These are phyloP conservation scores for Peromyscus californicus DNA, from an alignment of 2,113 vertebrate species.

Conservation along the genomic window DNA sequence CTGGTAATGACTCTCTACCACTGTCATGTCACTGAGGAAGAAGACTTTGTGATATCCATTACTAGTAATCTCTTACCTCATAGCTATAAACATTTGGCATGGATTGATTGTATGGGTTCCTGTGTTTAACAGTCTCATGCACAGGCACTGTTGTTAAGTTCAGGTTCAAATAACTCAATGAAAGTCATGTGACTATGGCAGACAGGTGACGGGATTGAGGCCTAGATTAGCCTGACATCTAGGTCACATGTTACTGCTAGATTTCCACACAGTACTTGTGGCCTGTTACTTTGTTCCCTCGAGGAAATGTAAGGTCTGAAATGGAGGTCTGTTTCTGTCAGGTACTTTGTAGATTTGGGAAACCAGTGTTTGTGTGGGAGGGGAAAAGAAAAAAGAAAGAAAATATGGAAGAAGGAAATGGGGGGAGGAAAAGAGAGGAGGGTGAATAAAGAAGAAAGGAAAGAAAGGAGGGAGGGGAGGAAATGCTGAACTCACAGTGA, in stretches of 20 bases:
- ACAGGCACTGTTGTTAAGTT: not conserved
- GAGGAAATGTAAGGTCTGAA: not conserved
- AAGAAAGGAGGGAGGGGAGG: no score
- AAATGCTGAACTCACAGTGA: not conserved
- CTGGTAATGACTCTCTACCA: not conserved
- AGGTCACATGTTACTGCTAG: not conserved
- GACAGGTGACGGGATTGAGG: not conserved
- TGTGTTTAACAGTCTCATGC: not conserved
- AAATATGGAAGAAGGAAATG: no score
- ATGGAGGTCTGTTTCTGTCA: not conserved
- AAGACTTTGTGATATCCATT: not conserved
- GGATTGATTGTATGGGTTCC: not conserved
- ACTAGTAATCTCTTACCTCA: not conserved
- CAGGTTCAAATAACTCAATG: constrained; percentile 28
- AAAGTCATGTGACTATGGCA: not conserved
- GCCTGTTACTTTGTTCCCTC: not conserved
- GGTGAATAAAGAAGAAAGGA: accelerated
- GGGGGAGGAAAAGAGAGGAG: accelerated
- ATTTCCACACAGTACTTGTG: not conserved
- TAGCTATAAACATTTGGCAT: not conserved
- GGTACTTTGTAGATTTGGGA: not conserved
- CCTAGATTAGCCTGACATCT: not conserved
- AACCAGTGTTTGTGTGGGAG: not conserved
- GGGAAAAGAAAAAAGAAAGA: no score
- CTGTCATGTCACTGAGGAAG: not conserved